Evolutionary conservation across 2,113 vertebrate genomes (phyloP).

Genomic region (Semicossyphus pulcher): DNA sequence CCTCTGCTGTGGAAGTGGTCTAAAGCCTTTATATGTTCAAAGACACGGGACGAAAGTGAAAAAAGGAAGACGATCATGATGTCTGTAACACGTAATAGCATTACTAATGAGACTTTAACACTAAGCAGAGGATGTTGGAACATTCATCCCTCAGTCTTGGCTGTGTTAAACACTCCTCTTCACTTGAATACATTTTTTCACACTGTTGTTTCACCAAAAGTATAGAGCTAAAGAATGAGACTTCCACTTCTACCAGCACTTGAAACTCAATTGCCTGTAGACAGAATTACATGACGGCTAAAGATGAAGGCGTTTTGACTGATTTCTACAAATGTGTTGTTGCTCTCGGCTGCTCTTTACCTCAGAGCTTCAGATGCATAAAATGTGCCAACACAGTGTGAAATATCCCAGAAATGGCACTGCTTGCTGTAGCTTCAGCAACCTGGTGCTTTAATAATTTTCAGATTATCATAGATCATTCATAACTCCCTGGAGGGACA

Average conservation of each 20-base stretch:
- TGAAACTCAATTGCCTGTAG: slow-evolving; percentile 46
- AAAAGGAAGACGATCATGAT: slow-evolving; percentile 24
- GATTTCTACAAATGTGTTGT: slow-evolving; percentile 24
- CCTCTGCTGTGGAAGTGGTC: slow-evolving; percentile 8
- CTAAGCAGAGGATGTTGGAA: background rate
- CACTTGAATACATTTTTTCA: background rate
- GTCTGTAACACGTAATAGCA: background rate
- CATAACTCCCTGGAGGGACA: background rate
- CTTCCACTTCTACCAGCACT: slow-evolving; percentile 39
- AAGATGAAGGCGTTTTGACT: slow-evolving; percentile 36
- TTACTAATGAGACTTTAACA: background rate
- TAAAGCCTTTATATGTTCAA: slow-evolving; percentile 27
- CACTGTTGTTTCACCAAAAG: slow-evolving; percentile 10
- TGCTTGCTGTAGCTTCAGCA: background rate
- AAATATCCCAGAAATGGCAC: background rate
- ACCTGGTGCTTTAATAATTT: background rate
- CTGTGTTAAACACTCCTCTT: slow-evolving; percentile 10
- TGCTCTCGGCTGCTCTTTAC: slow-evolving; percentile 18
- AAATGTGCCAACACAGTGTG: background rate
- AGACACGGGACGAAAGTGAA: slow-evolving; percentile 14
- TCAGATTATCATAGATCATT: background rate
- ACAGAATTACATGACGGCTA: slow-evolving; percentile 31
- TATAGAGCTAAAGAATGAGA: slow-evolving; percentile 10
- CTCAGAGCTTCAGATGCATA: background rate
- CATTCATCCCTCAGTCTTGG: background rate